Percentiles rank a stretch among this genome's conserved stretches.
Evolutionary conservation across 2,113 vertebrate genomes (phyloP).

Genomic region (Kryptolebias marmoratus): DNA sequence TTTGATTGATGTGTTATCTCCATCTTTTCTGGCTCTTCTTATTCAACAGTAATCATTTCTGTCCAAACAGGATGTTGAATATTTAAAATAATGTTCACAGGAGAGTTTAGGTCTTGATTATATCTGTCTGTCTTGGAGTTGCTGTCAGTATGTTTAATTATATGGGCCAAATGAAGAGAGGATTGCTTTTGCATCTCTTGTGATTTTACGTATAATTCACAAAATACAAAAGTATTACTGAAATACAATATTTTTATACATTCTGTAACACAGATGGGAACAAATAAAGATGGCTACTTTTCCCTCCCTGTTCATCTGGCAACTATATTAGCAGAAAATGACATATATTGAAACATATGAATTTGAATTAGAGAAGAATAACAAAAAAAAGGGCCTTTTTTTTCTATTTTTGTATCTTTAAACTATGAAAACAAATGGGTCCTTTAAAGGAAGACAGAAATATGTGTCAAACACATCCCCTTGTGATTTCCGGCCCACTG

Average conservation of each 20-base stretch:
- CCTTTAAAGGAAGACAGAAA: constrained; percentile 59
- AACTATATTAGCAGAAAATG: background rate
- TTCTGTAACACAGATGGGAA: no score
- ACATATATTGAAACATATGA: background rate
- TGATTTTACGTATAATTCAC: background rate
- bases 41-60: constrained; percentile 49
- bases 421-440: constrained; percentile 35
- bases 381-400: constrained; percentile 1
- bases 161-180: background rate
- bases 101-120: background rate
- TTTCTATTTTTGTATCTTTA: constrained; percentile 24
- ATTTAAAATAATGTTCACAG: constrained; percentile 15
- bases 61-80: constrained; percentile 16
- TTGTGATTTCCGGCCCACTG: constrained; percentile 27
- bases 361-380: constrained; percentile 1
- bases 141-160: background rate
- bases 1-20: constrained; percentile 72
- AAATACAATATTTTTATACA: no score
- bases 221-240: background rate
- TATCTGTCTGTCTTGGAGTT: constrained; percentile 1
- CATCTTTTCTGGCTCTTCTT: constrained; percentile 40
- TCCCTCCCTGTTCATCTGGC: background rate
- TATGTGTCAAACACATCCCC: constrained; percentile 38
- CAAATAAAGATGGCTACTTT: no score
- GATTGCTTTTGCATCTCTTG: background rate